Evolutionary conservation across 2,888 invertebrate genomes (phyloP).

Genomic region (Acanthosepion esculentum): DNA sequence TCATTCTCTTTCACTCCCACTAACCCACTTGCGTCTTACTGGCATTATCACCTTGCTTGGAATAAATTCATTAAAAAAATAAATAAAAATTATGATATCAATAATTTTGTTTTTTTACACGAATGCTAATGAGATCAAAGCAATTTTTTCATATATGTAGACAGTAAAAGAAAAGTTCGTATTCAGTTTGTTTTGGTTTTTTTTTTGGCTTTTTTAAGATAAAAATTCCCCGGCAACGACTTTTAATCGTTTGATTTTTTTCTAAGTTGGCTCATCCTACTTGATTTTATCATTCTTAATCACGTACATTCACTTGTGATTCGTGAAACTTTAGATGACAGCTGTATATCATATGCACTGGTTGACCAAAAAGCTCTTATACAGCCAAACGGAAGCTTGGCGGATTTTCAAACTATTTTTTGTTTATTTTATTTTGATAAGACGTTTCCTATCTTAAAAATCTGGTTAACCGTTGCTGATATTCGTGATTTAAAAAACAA

Average conservation of each 20-base stretch:
- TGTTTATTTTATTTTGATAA: not conserved
- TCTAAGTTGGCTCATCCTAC: not conserved
- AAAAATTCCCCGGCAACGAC: not conserved
- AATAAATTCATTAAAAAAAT: no score
- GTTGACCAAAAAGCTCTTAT: not conserved
- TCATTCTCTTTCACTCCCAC: no score
- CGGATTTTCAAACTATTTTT: not conserved
- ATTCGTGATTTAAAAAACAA: no score
- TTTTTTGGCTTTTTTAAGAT: no score
- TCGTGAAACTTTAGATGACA: not conserved
- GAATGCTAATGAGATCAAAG: no score
- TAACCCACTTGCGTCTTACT: no score
- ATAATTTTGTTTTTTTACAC: no score
- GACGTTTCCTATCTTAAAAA: not conserved
- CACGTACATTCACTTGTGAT: not conserved
- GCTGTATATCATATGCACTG: not conserved
- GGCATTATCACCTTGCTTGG: no score
- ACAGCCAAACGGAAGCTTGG: not conserved
- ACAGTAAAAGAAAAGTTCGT: no score
- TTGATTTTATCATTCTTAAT: not conserved
- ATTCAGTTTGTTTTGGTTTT: no score
- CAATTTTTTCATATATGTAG: no score
- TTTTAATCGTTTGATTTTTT: not conserved
- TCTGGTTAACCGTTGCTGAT: not conserved
- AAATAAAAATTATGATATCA: no score